Percentiles rank a stretch among this genome's conserved stretches.
phyloP scores from a whole-genome alignment of 2,888 invertebrate species.

The Agrilus mali region DNA sequence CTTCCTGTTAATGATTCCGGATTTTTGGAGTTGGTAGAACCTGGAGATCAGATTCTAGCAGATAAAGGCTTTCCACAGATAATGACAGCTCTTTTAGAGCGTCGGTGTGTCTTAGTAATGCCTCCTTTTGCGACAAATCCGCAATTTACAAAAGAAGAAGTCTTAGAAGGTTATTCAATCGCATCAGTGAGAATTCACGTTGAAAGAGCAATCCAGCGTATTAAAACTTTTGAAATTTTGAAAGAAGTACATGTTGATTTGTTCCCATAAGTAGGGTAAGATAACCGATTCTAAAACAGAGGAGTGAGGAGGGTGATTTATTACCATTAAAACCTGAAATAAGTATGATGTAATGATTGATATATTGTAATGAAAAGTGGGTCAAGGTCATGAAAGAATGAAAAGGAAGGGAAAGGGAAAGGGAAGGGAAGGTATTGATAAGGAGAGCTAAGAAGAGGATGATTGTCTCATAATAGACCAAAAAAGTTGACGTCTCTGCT shows the following conservation, averaged over 20 bases:
- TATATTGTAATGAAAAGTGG: too few species aligned
- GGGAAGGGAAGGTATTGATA: too few species aligned
- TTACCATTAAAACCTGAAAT: too few species aligned
- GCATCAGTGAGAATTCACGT: constrained; percentile 17
- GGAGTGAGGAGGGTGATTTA: too few species aligned
- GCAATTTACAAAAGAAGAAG: constrained; percentile 14
- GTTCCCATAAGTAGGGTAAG: too few species aligned
- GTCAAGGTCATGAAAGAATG: too few species aligned
- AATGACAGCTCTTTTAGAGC: constrained; percentile 1
- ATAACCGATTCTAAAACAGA: too few species aligned
- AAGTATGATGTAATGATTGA: too few species aligned
- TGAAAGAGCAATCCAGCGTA: constrained; percentile 15
- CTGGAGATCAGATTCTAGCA: constrained; percentile 11
- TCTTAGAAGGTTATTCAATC: constrained; percentile 12
- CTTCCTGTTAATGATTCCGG: constrained; percentile 16
- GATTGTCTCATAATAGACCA: too few species aligned
- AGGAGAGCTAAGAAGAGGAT: too few species aligned
- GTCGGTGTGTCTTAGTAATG: constrained; percentile 2
- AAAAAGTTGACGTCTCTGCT: too few species aligned
- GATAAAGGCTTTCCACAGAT: constrained; percentile 14
- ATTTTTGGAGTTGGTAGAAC: constrained; percentile 16
- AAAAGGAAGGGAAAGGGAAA: too few species aligned
- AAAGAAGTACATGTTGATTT: background rate
- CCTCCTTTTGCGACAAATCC: constrained; percentile 14
- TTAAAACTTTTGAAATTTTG: constrained; percentile 1